phyloP scores from a whole-genome alignment of 2,113 vertebrate genomes.

The Cinclus mexicanus region DNA sequence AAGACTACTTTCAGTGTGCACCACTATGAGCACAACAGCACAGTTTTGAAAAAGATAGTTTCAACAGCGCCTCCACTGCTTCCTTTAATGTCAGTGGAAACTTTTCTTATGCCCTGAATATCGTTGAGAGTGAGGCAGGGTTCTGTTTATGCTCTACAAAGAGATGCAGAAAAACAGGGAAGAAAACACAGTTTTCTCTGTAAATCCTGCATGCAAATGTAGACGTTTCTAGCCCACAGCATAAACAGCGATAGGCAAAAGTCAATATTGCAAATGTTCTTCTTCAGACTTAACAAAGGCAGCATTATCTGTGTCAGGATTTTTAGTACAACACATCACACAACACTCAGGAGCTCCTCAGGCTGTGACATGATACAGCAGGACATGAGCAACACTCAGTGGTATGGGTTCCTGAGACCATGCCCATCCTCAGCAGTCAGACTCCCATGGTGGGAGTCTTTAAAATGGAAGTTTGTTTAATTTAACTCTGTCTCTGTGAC shows the following conservation, averaged over 20 bases:
- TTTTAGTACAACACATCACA: background rate
- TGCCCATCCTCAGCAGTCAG: background rate
- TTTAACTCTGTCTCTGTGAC: background rate
- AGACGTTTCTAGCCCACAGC: background rate
- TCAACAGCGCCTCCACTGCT: background rate
- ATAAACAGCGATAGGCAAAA: background rate
- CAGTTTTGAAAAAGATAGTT: background rate
- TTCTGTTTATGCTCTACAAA: background rate
- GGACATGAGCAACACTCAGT: background rate
- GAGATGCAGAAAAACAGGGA: background rate
- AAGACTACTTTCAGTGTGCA: background rate
- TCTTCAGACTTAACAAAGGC: background rate
- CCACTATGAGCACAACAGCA: background rate
- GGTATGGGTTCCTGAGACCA: accelerated
- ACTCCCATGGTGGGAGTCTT: background rate
- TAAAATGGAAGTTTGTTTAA: background rate
- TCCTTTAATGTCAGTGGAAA: background rate
- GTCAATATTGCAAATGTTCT: background rate
- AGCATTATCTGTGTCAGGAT: background rate
- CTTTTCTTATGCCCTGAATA: background rate
- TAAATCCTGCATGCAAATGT: background rate
- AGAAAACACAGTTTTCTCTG: background rate
- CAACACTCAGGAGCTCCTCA: background rate
- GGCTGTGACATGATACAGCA: background rate
- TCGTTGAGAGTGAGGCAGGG: background rate